These are phyloP conservation scores for Hystrix brachyura DNA, from an alignment of 2,113 vertebrate genomes.

Conservation along the genomic window DNA sequence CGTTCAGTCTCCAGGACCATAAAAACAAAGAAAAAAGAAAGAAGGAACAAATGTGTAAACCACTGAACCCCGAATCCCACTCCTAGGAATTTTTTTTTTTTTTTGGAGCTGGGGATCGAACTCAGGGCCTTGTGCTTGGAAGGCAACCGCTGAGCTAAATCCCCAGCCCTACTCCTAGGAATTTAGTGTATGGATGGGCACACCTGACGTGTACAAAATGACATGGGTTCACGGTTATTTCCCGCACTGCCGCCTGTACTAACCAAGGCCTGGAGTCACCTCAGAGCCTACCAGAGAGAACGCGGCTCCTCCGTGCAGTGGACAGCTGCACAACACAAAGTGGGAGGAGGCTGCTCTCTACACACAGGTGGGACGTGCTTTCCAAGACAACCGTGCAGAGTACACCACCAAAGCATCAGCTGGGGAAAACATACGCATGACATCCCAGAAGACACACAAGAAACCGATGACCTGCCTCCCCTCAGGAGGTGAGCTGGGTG, in stretches of 20 bases:
- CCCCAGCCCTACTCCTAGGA: neutral
- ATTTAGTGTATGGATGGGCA: neutral
- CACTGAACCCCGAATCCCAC: neutral
- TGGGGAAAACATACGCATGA: neutral
- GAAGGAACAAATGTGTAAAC: neutral
- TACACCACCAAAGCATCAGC: neutral
- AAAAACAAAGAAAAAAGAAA: neutral
- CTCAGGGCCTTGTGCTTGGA: no score
- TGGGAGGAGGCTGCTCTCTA: neutral
- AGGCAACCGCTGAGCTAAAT: neutral
- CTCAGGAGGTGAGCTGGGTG: neutral
- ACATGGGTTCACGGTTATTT: neutral
- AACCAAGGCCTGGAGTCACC: neutral
- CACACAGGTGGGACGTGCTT: neutral
- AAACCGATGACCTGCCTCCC: neutral
- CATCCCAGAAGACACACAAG: neutral
- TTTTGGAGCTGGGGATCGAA: no score
- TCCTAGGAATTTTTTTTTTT: neutral
- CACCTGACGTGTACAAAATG: neutral
- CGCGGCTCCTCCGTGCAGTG: fast-evolving
- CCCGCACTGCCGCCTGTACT: neutral
- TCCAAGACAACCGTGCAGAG: neutral
- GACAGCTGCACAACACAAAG: neutral
- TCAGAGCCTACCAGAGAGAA: neutral
- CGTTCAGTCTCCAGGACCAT: neutral